Percentiles rank a stretch among this genome's conserved stretches.
These are phyloP conservation scores for Caenorhabditis sulstoni DNA, from an alignment of 2,888 invertebrate genomes.

Conservation along the genomic window DNA sequence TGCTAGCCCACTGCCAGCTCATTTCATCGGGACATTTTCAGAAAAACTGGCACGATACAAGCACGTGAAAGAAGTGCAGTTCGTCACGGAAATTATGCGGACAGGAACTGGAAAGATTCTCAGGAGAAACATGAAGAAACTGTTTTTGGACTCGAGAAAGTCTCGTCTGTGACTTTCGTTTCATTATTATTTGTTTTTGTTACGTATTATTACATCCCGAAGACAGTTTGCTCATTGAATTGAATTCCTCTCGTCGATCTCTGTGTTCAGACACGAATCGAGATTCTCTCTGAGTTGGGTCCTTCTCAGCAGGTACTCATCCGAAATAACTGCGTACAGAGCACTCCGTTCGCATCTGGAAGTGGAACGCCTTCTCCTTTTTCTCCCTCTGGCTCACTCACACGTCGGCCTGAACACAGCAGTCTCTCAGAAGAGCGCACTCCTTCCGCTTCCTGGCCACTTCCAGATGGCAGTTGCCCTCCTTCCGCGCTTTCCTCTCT, in stretches of 20 bases:
- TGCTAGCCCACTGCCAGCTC: not conserved
- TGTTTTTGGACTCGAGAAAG: slow-evolving; percentile 48
- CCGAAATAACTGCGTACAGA: slow-evolving; percentile 65
- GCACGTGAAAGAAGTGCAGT: slow-evolving; percentile 62
- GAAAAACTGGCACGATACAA: slow-evolving; percentile 67
- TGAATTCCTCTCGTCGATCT: slow-evolving; percentile 17
- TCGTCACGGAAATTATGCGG: slow-evolving; percentile 61
- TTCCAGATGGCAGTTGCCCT: slow-evolving; percentile 52
- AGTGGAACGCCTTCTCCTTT: not conserved
- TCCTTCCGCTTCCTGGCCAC: slow-evolving; percentile 55
- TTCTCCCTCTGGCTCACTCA: slow-evolving; percentile 27
- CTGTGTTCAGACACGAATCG: slow-evolving; percentile 32
- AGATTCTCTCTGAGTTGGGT: slow-evolving; percentile 50
- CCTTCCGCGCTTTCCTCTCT: slow-evolving; percentile 23
- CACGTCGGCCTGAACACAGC: slow-evolving; percentile 70
- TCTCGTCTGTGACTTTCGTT: slow-evolving; percentile 32
- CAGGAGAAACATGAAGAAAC: slow-evolving; percentile 62
- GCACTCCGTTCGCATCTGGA: slow-evolving; percentile 69
- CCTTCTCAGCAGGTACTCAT: slow-evolving; percentile 62
- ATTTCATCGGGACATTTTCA: slow-evolving; percentile 1
- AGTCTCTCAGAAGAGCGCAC: slow-evolving; percentile 63
- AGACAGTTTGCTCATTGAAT: slow-evolving; percentile 1
- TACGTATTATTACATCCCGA: too few relatives aligned
- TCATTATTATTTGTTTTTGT: slow-evolving; percentile 16
- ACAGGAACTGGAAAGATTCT: slow-evolving; percentile 67